phyloP scores from a whole-genome alignment of 1,140 invertebrate genomes.

The Trypoxylus dichotomus region DNA sequence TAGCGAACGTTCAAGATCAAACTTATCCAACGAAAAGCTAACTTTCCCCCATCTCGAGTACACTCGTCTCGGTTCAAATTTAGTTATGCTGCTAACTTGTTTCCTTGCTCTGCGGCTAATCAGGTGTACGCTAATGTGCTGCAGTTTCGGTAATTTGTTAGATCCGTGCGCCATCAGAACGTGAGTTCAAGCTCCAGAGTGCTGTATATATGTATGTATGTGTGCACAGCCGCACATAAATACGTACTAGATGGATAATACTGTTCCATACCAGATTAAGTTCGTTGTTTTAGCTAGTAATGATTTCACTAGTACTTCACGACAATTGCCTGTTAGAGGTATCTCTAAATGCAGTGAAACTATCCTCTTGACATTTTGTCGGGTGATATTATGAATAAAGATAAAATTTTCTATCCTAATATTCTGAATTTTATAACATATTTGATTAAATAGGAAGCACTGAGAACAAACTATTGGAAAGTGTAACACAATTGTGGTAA shows the following conservation, averaged over 20 bases:
- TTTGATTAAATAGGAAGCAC: too few relatives aligned
- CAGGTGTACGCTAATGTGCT: conserved; percentile 9
- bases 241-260: background rate
- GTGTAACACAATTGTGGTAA: too few relatives aligned
- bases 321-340: too few relatives aligned
- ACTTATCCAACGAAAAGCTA: background rate
- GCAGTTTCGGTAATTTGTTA: conserved; percentile 10
- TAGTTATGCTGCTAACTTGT: conserved; percentile 12
- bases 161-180: background rate
- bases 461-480: too few relatives aligned
- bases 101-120: conserved; percentile 3
- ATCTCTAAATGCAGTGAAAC: too few relatives aligned
- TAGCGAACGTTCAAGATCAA: conserved; percentile 13
- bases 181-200: background rate
- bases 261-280: background rate
- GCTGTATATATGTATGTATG: too few relatives aligned
- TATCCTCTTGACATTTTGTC: too few relatives aligned
- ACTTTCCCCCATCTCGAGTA: background rate
- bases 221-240: background rate
- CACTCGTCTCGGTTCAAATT: background rate
- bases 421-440: too few relatives aligned
- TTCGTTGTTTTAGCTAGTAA: background rate
- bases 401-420: too few relatives aligned
- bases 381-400: too few relatives aligned
- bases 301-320: background rate